Evolutionary conservation across 2,797 vertebrate species (phyloP).

Genomic region (Gallinago nigripennis): DNA sequence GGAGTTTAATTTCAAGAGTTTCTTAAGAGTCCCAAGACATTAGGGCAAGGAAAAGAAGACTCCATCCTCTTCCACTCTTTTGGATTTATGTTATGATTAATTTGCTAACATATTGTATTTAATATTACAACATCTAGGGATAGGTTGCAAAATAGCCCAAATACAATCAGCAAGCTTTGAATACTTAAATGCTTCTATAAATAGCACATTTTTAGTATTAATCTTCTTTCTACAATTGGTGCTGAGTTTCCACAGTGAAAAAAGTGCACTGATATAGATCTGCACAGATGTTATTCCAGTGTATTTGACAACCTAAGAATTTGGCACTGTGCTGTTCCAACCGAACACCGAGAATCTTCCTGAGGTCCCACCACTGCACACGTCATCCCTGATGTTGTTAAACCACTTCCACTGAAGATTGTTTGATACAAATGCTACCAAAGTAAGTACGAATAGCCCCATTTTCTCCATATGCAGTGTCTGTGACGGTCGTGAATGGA

Average conservation of each 20-base stretch:
- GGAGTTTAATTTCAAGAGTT: background rate
- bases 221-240: background rate
- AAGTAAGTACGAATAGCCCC: background rate
- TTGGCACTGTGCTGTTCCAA: background rate
- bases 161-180: background rate
- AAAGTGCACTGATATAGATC: rapidly evolving
- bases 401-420: background rate
- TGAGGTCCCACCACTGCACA: background rate
- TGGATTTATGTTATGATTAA: background rate
- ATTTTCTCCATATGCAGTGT: background rate
- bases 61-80: background rate
- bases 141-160: background rate
- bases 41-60: background rate
- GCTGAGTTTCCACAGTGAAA: background rate
- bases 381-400: background rate
- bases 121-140: background rate
- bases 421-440: background rate
- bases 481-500: background rate
- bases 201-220: background rate
- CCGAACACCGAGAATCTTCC: background rate
- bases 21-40: background rate
- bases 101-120: background rate
- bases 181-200: background rate
- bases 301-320: background rate
- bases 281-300: background rate